Percentiles rank a stretch among this genome's conserved stretches.
These are phyloP conservation scores for Pachyramphus minor DNA, from an alignment of 2,113 vertebrate species.

Conservation along the genomic window DNA sequence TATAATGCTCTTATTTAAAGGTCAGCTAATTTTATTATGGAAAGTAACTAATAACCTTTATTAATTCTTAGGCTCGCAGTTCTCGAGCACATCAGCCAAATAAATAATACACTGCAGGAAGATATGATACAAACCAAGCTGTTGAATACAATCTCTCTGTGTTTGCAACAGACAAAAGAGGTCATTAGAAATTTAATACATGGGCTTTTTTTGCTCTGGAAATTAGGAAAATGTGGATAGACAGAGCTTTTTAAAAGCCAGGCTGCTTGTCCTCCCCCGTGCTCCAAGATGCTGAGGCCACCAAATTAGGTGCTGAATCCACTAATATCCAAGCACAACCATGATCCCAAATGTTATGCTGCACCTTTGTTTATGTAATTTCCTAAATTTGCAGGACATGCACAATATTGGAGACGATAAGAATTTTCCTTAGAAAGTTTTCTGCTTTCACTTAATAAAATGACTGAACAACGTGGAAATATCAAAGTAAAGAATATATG, in stretches of 20 bases:
- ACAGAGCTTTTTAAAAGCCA: not conserved
- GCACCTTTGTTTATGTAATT: not conserved
- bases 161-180: constrained; percentile 1
- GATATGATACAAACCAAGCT: not conserved
- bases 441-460: not conserved
- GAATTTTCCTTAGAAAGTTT: not conserved
- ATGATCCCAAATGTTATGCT: not conserved
- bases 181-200: not conserved
- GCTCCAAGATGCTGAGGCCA: not conserved
- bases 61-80: not conserved
- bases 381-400: not conserved
- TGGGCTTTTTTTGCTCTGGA: not conserved
- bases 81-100: not conserved
- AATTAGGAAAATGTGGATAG: not conserved
- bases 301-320: not conserved
- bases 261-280: not conserved
- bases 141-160: not conserved
- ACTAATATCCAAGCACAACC: not conserved
- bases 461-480: not conserved
- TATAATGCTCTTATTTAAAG: constrained; percentile 40
- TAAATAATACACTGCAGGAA: not conserved
- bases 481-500: not conserved
- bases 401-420: not conserved
- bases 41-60: constrained; percentile 57
- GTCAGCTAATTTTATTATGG: constrained; percentile 59